phyloP scores from a whole-genome alignment of 2,888 invertebrate genomes.

The Ceriagrion tenellum region DNA sequence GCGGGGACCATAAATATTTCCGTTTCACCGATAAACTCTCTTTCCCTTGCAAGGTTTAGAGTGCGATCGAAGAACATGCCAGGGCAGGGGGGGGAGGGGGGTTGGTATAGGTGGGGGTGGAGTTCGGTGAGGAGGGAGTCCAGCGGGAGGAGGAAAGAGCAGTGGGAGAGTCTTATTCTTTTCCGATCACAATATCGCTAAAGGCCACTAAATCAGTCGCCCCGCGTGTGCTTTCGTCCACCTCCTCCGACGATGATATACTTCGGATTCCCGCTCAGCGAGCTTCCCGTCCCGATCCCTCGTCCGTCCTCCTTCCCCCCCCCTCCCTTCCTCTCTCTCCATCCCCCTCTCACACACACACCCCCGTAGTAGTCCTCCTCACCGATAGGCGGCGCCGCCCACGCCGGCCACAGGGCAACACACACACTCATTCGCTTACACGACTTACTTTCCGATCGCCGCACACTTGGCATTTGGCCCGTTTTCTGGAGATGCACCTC shows the following conservation, averaged over 20 bases:
- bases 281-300: background rate
- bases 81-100: background rate
- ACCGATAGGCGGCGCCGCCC: background rate
- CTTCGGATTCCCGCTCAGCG: constrained; percentile 18
- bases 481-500: background rate
- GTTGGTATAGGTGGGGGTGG: too few species aligned
- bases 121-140: too few species aligned
- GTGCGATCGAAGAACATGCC: background rate
- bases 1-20: constrained; percentile 9
- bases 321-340: background rate
- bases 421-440: background rate
- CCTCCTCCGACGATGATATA: constrained; percentile 3
- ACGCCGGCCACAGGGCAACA: background rate
- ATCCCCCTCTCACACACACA: background rate
- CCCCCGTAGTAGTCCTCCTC: background rate
- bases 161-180: background rate
- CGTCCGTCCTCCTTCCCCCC: background rate
- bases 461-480: constrained; percentile 11
- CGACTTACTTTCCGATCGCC: background rate
- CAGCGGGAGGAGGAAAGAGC: background rate
- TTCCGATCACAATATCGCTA: constrained; percentile 18
- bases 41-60: constrained; percentile 1
- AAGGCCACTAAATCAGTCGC: background rate
- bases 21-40: constrained; percentile 35
- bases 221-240: constrained; percentile 18